Conservation (phyloP, 2,797 vertebrate species). For the Acanthurus leucopareius region DNA sequence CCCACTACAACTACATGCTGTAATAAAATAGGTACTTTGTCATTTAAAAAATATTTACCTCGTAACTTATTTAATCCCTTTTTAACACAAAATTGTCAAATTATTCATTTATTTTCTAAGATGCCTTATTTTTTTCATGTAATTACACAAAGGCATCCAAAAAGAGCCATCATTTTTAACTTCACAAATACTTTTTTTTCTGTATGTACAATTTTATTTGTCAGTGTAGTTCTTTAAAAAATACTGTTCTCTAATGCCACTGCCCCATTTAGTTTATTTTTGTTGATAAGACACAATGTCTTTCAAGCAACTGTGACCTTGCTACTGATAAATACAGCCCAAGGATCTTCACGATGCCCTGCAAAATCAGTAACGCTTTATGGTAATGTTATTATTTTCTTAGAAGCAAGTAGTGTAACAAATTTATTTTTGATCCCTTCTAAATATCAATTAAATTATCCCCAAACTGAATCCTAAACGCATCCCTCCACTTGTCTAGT, state of each 20-base stretch:
- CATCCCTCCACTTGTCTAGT: constrained; percentile 15
- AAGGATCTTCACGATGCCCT: constrained; percentile 45
- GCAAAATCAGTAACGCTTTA: constrained; percentile 61
- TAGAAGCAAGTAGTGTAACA: constrained; percentile 38
- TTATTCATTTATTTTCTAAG: not conserved
- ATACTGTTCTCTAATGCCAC: constrained; percentile 7
- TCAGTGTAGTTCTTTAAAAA: constrained; percentile 15
- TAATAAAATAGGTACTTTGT: not conserved
- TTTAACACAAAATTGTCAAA: not conserved
- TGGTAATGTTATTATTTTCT: constrained; percentile 64
- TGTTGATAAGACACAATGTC: constrained; percentile 39
- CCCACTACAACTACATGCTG: not conserved
- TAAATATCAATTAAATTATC: constrained; percentile 58
- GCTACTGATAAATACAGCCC: constrained; percentile 61
- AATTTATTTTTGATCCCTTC: constrained; percentile 48
- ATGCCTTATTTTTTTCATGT: too few relatives aligned
- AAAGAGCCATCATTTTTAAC: too few relatives aligned
- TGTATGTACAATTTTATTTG: constrained; percentile 1
- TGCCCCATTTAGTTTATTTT: constrained; percentile 28
- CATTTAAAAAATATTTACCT: not conserved
- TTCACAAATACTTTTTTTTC: not conserved
- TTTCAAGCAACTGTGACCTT: constrained; percentile 56
- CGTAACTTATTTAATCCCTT: not conserved
- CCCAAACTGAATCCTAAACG: constrained; percentile 44
- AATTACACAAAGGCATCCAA: too few relatives aligned